Evolutionary conservation across 2,888 invertebrate genomes (phyloP).

Genomic region (Cacoxenus indagator): DNA sequence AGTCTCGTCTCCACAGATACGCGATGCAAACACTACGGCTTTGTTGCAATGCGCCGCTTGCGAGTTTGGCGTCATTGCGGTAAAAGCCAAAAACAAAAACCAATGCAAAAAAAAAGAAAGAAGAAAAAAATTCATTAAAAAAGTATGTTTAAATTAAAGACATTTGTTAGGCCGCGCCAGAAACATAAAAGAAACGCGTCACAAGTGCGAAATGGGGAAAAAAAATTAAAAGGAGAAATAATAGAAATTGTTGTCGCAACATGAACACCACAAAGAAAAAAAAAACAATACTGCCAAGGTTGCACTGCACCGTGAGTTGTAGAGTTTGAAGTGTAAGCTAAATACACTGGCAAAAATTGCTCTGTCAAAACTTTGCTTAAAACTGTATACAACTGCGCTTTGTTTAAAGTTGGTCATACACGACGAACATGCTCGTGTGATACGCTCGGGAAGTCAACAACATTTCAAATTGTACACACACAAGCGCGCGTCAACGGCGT

Average conservation of each 20-base stretch:
- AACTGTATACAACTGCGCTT: too few species aligned
- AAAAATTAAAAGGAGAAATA: background rate
- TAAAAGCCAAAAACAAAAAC: constrained; percentile 15
- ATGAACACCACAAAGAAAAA: background rate
- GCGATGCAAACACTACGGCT: background rate
- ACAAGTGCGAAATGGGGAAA: background rate
- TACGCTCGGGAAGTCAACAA: too few species aligned
- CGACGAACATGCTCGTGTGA: too few species aligned
- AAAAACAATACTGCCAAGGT: background rate
- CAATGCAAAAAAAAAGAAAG: background rate
- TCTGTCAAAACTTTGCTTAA: background rate
- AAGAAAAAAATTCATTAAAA: background rate
- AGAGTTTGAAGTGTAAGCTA: background rate
- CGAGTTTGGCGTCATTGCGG: constrained; percentile 17
- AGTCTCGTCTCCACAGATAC: background rate
- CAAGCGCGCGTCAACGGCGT: too few species aligned
- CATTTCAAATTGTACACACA: too few species aligned
- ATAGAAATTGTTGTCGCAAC: background rate
- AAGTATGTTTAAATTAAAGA: constrained; percentile 17
- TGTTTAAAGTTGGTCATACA: too few species aligned
- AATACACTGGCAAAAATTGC: background rate
- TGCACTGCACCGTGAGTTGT: background rate
- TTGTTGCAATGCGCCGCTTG: constrained; percentile 12
- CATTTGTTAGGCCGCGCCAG: constrained; percentile 13
- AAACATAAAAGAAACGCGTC: background rate